These are phyloP conservation scores for Anoplius nigerrimus DNA, from an alignment of 2,888 invertebrate genomes.

Conservation along the genomic window DNA sequence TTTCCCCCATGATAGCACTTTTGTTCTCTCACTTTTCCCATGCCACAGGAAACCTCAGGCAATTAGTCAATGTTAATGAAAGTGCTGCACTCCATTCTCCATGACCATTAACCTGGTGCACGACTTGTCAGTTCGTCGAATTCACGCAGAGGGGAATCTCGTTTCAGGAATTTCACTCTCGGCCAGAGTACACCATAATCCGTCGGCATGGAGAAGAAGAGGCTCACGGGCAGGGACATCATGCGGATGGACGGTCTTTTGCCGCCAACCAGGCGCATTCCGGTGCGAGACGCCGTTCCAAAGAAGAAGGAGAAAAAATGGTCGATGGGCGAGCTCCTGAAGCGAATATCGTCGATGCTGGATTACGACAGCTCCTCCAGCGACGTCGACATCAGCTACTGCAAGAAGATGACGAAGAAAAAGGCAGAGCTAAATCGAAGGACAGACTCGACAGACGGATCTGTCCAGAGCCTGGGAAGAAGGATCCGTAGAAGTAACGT, in stretches of 20 bases:
- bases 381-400: constrained; percentile 74
- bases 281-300: constrained; percentile 43
- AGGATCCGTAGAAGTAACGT: constrained; percentile 79
- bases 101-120: too few relatives aligned
- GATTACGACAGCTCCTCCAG: constrained; percentile 79
- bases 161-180: constrained; percentile 32
- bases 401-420: constrained; percentile 39
- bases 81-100: too few relatives aligned
- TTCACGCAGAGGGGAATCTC: not conserved
- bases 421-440: constrained; percentile 21
- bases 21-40: too few relatives aligned
- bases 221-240: constrained; percentile 52
- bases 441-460: constrained; percentile 71
- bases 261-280: constrained; percentile 54
- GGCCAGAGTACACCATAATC: constrained; percentile 8
- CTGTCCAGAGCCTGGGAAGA: constrained; percentile 77
- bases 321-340: constrained; percentile 88
- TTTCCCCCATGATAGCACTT: too few relatives aligned
- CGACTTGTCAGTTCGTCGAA: not conserved
- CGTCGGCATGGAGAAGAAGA: constrained; percentile 61
- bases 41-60: too few relatives aligned
- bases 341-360: constrained; percentile 84
- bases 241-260: constrained; percentile 57
- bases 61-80: too few relatives aligned
- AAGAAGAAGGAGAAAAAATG: constrained; percentile 84